A percentile compares a stretch with the other conserved stretches of the same genome.
These are phyloP conservation scores for Osmerus mordax DNA, from an alignment of 2,113 vertebrate genomes.

Conservation along the genomic window DNA sequence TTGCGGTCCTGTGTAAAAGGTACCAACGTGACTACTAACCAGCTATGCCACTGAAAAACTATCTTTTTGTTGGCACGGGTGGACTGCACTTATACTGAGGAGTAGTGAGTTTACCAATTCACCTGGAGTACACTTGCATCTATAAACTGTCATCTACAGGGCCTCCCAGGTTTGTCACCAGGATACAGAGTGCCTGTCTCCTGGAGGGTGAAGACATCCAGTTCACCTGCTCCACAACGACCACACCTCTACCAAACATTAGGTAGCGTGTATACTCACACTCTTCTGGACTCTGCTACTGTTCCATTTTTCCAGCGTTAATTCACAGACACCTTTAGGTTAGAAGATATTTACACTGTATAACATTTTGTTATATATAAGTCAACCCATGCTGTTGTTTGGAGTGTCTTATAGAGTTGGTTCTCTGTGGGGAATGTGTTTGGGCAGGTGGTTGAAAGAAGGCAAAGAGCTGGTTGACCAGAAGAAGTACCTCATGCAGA, in stretches of 20 bases:
- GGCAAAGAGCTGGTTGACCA: slow-evolving; percentile 71
- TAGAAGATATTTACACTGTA: no score
- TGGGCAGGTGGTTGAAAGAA: slow-evolving; percentile 86
- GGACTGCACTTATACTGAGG: no score
- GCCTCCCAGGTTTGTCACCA: slow-evolving; percentile 86
- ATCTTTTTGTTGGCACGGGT: no score
- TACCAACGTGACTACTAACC: no score
- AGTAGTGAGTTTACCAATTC: no score
- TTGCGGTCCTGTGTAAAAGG: no score
- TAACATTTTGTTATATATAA: no score
- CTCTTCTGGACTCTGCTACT: background rate
- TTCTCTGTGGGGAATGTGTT: background rate
- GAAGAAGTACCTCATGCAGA: slow-evolving; percentile 76
- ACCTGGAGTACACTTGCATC: no score
- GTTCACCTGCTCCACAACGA: slow-evolving; percentile 83
- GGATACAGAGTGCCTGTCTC: slow-evolving; percentile 81
- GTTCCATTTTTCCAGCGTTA: no score
- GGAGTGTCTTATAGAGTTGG: background rate
- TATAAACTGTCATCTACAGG: slow-evolving; percentile 65
- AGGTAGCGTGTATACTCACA: slow-evolving; percentile 61
- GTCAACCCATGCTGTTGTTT: background rate
- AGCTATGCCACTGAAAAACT: no score
- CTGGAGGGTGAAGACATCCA: slow-evolving; percentile 83
- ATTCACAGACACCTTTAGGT: no score
- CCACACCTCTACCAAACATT: slow-evolving; percentile 80